These are phyloP conservation scores for Urocitellus parryii DNA, from an alignment of 2,113 vertebrate genomes.

Conservation along the genomic window DNA sequence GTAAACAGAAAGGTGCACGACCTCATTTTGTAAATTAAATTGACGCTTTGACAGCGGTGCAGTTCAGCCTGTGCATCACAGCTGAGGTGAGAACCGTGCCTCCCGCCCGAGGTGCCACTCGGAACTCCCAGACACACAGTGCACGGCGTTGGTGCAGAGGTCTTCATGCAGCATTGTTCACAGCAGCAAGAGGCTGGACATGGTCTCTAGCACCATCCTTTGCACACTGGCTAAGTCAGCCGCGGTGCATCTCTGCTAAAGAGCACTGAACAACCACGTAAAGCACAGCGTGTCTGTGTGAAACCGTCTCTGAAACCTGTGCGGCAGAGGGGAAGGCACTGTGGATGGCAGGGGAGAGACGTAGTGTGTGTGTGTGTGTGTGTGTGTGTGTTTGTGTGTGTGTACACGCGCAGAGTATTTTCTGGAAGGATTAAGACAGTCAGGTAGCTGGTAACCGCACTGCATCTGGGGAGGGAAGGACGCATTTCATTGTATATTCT, in stretches of 20 bases:
- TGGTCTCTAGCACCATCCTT: neutral
- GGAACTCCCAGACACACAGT: no score
- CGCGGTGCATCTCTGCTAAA: neutral
- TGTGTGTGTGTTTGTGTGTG: neutral
- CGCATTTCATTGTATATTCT: neutral
- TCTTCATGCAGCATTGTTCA: neutral
- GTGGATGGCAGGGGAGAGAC: neutral
- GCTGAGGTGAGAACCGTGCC: neutral
- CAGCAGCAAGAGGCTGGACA: neutral
- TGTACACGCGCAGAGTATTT: neutral
- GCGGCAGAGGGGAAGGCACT: neutral
- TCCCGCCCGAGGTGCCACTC: neutral
- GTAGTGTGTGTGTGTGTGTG: no score
- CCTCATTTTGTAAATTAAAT: neutral
- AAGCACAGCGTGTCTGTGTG: neutral
- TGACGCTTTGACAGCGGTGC: neutral
- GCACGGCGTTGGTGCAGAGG: fast-evolving
- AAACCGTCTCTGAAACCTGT: neutral
- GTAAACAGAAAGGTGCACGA: neutral
- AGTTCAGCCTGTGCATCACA: neutral
- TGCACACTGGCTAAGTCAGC: neutral
- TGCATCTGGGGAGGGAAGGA: neutral
- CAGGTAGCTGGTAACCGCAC: neutral
- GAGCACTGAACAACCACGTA: neutral
- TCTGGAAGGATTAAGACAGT: neutral